Percentiles rank a stretch among this genome's conserved stretches.
Conservation (phyloP, 2,113 vertebrate species). For the Dicentrarchus labrax region DNA sequence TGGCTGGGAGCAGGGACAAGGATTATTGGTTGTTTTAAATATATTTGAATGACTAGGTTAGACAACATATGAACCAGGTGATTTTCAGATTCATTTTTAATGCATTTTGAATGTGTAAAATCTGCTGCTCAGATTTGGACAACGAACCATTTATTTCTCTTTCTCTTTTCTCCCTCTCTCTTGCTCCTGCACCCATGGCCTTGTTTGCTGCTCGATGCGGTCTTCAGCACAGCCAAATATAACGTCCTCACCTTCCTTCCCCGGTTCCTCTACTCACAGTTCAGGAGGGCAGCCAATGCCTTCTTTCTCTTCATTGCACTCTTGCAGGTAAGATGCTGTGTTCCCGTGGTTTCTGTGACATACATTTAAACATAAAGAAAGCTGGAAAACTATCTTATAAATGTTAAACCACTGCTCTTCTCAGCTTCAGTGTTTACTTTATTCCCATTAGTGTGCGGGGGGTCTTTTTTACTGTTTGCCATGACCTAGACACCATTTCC, state of each 20-base stretch:
- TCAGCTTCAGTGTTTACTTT: not conserved
- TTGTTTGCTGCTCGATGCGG: constrained; percentile 12
- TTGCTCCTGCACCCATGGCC: not conserved
- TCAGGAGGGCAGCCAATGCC: constrained; percentile 98
- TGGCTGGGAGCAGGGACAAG: not conserved
- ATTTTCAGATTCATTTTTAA: not conserved
- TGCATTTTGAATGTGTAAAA: not conserved
- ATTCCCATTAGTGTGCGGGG: not conserved
- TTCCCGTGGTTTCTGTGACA: not conserved
- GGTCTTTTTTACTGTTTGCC: constrained; percentile 17
- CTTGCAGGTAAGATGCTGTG: constrained; percentile 91
- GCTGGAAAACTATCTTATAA: not conserved
- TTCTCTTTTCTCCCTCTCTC: constrained; percentile 23
- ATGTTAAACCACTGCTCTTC: not conserved
- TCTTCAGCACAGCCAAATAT: constrained; percentile 97
- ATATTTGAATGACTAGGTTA: not conserved
- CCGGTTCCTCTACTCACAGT: constrained; percentile 98
- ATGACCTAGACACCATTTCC: constrained; percentile 43
- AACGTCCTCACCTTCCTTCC: constrained; percentile 98
- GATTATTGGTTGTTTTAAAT: not conserved
- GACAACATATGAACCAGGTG: not conserved
- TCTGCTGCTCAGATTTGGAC: not conserved
- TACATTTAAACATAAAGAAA: not conserved
- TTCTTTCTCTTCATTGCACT: constrained; percentile 99
- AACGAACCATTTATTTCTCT: constrained; percentile 37